phyloP scores from a whole-genome alignment of 2,888 invertebrate species.

The Thumatha senex region DNA sequence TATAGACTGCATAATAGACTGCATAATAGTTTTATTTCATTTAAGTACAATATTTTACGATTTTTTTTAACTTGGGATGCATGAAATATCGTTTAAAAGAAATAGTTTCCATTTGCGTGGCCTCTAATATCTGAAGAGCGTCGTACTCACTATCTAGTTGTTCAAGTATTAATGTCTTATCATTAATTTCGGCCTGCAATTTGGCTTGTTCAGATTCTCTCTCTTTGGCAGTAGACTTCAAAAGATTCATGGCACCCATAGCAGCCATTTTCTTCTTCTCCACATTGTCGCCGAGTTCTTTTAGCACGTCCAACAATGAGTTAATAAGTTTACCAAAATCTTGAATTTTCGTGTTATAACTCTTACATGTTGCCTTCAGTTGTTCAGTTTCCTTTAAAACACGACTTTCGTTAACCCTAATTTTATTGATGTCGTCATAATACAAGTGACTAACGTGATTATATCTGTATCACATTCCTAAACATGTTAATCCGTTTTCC shows the following conservation, averaged over 20 bases:
- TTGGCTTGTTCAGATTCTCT: slow-evolving; percentile 94
- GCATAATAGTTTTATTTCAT: slow-evolving; percentile 46
- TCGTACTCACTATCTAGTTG: slow-evolving; percentile 91
- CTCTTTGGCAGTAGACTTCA: slow-evolving; percentile 94
- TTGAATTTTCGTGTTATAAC: slow-evolving; percentile 91
- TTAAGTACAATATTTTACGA: background rate
- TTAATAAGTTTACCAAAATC: slow-evolving; percentile 93
- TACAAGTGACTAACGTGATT: no score
- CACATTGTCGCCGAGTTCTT: slow-evolving; percentile 91
- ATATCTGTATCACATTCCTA: no score
- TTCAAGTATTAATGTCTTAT: slow-evolving; percentile 94
- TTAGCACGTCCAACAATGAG: slow-evolving; percentile 89
- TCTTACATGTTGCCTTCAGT: slow-evolving; percentile 92
- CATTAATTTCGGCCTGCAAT: slow-evolving; percentile 92
- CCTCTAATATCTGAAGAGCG: slow-evolving; percentile 91
- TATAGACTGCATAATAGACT: no score
- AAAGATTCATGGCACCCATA: slow-evolving; percentile 93
- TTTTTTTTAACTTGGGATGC: slow-evolving; percentile 45
- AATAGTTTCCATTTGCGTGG: slow-evolving; percentile 93
- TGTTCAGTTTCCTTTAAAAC: slow-evolving; percentile 91
- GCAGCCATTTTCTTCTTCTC: slow-evolving; percentile 96
- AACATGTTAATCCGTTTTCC: no score
- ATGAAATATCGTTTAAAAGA: slow-evolving; percentile 89
- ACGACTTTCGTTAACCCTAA: slow-evolving; percentile 85
- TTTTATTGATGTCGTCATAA: slow-evolving; percentile 93